phyloP scores from a whole-genome alignment of 2,888 invertebrate species.

The Creontiades dilutus region DNA sequence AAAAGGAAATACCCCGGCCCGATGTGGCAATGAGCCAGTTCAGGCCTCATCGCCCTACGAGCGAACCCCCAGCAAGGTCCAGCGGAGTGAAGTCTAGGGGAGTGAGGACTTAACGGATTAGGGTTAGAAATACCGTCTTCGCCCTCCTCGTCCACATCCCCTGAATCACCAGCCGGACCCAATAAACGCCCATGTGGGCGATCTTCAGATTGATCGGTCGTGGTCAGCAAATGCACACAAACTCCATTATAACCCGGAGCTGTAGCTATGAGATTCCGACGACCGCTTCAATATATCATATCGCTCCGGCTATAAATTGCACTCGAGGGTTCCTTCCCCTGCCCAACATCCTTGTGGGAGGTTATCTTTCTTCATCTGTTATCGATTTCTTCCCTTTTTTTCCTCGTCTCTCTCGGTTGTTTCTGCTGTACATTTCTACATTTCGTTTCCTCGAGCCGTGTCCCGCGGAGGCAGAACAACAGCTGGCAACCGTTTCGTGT shows the following conservation, averaged over 20 bases:
- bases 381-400: conserved; percentile 21
- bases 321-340: conserved; percentile 18
- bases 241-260: conserved; percentile 47
- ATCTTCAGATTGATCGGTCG: conserved; percentile 25
- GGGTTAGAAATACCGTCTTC: conserved; percentile 3
- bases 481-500: conserved; percentile 53
- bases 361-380: conserved; percentile 53
- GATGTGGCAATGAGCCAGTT: conserved; percentile 41
- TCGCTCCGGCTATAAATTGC: conserved; percentile 12
- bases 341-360: conserved; percentile 4
- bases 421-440: conserved; percentile 17
- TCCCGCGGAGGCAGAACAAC: conserved; percentile 4
- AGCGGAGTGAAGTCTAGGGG: neutral
- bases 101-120: neutral
- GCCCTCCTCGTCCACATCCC: neutral
- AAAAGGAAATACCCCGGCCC: neutral
- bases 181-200: conserved; percentile 21
- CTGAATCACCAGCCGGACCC: conserved; percentile 6
- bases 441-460: neutral
- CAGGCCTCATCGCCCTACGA: neutral
- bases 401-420: conserved; percentile 19
- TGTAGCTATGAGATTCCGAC: conserved; percentile 19
- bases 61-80: neutral
- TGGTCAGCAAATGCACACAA: conserved; percentile 61
- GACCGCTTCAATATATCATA: conserved; percentile 19